Base-by-base conservation (phyloP, 1,140 invertebrate genomes). In the Dicyema japonicum region DNA sequence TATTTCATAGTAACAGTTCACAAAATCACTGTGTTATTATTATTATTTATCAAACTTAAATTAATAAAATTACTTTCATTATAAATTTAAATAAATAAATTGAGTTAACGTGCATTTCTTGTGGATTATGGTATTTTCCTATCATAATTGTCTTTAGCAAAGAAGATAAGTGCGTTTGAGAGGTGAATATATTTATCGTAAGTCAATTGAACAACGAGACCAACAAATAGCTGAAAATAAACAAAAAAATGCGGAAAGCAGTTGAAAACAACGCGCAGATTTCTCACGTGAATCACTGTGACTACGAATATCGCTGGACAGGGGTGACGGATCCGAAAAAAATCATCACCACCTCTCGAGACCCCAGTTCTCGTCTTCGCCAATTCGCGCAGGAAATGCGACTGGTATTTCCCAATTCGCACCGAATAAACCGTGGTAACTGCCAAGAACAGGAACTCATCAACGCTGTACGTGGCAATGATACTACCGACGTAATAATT, bases 311-410 rank as follows among this genome's bases (percentile, higher is more conserved):
- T 42, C 59, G 72, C 36, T 94, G 71, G 65, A 85, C 85, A 11
- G 82, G 88, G 8, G 70, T 82, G 1, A 71, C 85, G 37, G 72
- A 94, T 54, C 85, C 88, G 0, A 92, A 92, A 58, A 72, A 97
- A 28, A 69, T 97, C 42, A 65, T 97, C 7, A 94, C 88, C 1
- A 97, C 88, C 2, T 85, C 80, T 1, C 59, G 80, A 39, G 75
- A 94, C 44, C 88, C 88, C 0, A 90, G 76, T 40, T 66, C 78
- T 1, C 62, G 70, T 30, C 49, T 97, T 2, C 94, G 92, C 57
- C 71, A 78, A 62, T 97, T 97, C 59, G 72, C 70, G 5, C 92
- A 94, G 60, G 88, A 99, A 56, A 44, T 97, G 5, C 61, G 74
- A 27, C 54, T 94, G 23, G 64, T 94, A 33, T 72, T 99, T 40